A percentile compares a stretch with the other conserved stretches of the same genome.
phyloP scores from a whole-genome alignment of 2,888 invertebrate genomes.

The Clunio marinus region DNA sequence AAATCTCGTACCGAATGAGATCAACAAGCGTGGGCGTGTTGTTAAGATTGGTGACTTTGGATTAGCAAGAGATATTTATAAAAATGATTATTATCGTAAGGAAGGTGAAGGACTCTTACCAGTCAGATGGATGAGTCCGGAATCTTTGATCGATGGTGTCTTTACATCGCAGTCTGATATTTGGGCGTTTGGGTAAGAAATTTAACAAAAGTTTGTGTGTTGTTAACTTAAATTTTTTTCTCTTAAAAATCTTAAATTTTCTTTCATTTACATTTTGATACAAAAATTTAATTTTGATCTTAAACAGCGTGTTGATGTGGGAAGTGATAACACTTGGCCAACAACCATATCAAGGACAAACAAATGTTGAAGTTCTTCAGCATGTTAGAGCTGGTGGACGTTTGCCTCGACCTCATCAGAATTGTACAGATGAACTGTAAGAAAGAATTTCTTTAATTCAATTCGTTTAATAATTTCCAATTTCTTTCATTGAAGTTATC shows the following conservation, averaged over 20 bases:
- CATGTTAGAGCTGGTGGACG: constrained; percentile 85
- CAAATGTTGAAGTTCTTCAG: constrained; percentile 86
- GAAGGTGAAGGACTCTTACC: constrained; percentile 87
- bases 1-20: background rate
- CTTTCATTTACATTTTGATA: background rate
- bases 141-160: constrained; percentile 90
- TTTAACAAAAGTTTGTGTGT: background rate
- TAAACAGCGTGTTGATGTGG: constrained; percentile 78
- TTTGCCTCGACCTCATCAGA: constrained; percentile 67
- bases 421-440: constrained; percentile 78
- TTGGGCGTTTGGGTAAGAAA: constrained; percentile 77
- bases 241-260: background rate
- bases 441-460: constrained; percentile 43
- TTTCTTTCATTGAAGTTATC: constrained; percentile 63
- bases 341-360: constrained; percentile 92
- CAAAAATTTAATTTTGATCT: background rate
- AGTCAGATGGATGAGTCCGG: constrained; percentile 98
- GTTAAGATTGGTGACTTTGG: constrained; percentile 99
- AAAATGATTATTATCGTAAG: constrained; percentile 95
- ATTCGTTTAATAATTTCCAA: constrained; percentile 28
- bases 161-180: constrained; percentile 97
- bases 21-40: background rate
- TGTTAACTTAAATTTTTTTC: background rate
- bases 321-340: constrained; percentile 95
- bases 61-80: constrained; percentile 92